Base-by-base conservation (phyloP, 2,113 vertebrate genomes). In the Pogona vitticeps region DNA sequence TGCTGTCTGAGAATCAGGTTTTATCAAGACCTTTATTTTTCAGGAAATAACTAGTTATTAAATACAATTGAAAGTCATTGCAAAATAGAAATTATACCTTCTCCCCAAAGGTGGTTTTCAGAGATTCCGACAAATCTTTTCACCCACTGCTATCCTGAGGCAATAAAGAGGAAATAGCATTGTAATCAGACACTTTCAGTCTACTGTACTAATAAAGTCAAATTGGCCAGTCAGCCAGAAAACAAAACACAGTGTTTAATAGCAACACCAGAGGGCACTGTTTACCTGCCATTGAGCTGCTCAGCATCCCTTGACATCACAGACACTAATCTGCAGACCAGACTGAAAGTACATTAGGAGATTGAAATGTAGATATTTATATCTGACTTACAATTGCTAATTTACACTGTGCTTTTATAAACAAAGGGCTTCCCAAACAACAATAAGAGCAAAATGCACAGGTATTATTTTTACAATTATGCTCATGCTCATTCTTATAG, bases 261-360 rank as follows among this genome's bases (percentile, higher is more conserved):
- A 20, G 6, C 14, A 76, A 21, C 96, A 89, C 93, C 87, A 97
- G 97, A 85, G 95, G 95, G 94, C 90, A 94, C 90, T 93, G 71
- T 91, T 90, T 63, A 89, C 88, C 89, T 90, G 52, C 18, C 40
- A 3, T 83, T 92, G 86, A 82, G 23, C 42, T 58, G 56, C 42
- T 59, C 33, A 76, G 12, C 12, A 2, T 38, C 26, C 31, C 46
- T 40, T 13, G 17, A 13, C 0, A 18, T 5, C 17, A 26, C 8
- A 31, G 21, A 68, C 23, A 65, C 15, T 52, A 21, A 70, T 82
- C 79, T 70, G 72, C 36, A 58, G 46, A 83, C 10, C 31, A 84
- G 20, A 70, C 2, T 76, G 72, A 65, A 68, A 59, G 15, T 58
- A 56, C 61, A 70, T 36, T 82, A 82, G 46, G 6, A 42, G 63